These are phyloP conservation scores for Verasper variegatus DNA, from an alignment of 2,113 vertebrate genomes.

Conservation along the genomic window DNA sequence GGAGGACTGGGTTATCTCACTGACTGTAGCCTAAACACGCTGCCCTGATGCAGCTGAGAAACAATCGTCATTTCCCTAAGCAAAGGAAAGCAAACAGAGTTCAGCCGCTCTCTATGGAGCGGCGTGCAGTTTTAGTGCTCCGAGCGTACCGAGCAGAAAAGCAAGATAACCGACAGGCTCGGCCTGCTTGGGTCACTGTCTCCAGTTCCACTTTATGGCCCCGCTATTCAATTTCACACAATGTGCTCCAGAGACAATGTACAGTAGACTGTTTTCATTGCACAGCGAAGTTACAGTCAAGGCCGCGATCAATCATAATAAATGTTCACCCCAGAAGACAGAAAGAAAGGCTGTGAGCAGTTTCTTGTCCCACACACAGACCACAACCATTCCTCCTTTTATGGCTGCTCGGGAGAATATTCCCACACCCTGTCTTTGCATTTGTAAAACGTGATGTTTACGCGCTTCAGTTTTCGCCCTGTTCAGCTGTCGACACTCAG, in stretches of 20 bases:
- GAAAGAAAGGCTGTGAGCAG: conserved; percentile 42
- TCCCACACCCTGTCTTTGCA: conserved; percentile 13
- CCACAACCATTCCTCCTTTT: conserved; percentile 38
- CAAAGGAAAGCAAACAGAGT: conserved; percentile 49
- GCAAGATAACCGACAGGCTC: conserved; percentile 42
- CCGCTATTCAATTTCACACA: conserved; percentile 76
- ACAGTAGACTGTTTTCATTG: conserved; percentile 71
- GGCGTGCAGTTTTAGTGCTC: conserved; percentile 42
- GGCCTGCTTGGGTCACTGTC: conserved; percentile 60
- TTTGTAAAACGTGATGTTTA: conserved; percentile 53
- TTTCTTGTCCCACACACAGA: conserved; percentile 28
- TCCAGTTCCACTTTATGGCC: conserved; percentile 67
- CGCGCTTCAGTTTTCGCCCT: conserved; percentile 27
- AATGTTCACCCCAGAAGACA: conserved; percentile 51
- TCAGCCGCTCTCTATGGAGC: conserved; percentile 22
- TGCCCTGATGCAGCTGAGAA: conserved; percentile 38
- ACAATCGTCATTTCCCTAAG: conserved; percentile 33
- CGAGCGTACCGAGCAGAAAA: conserved; percentile 13
- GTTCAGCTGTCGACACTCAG: conserved; percentile 37
- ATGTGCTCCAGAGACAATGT: conserved; percentile 62
- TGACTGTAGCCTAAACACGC: conserved; percentile 59
- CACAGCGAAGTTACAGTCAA: conserved; percentile 51
- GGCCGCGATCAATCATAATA: conserved; percentile 56
- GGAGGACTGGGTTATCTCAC: conserved; percentile 63
- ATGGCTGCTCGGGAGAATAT: conserved; percentile 34